Conservation (phyloP, 2,888 invertebrate species). For the Papilio demoleus region DNA sequence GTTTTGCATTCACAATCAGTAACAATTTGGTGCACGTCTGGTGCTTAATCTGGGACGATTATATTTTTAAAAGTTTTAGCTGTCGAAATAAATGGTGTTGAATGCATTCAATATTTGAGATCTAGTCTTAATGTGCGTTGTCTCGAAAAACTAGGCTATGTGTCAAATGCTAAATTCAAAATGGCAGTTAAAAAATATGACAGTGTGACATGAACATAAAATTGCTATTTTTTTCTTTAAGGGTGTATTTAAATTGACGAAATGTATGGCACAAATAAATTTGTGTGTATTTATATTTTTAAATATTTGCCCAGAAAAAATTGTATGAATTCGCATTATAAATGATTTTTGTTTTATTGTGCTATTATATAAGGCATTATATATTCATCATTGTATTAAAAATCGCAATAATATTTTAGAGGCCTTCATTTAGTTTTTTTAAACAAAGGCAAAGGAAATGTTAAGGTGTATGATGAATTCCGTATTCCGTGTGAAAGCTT, state of each 20-base stretch:
- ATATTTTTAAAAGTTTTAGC: not conserved
- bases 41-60: slow-evolving; percentile 8
- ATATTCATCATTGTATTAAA: not conserved
- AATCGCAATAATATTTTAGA: slow-evolving; percentile 27
- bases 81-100: not conserved
- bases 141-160: not conserved
- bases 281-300: not conserved
- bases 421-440: slow-evolving; percentile 21
- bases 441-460: slow-evolving; percentile 1
- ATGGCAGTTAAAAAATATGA: slow-evolving; percentile 7
- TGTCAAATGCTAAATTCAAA: not conserved
- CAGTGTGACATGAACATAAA: not conserved
- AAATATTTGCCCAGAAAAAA: not conserved
- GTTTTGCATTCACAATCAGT: too few relatives aligned
- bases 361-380: slow-evolving; percentile 8
- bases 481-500: slow-evolving; percentile 28
- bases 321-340: slow-evolving; percentile 12
- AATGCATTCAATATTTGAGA: not conserved
- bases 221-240: not conserved
- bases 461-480: not conserved
- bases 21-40: slow-evolving; percentile 28
- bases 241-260: not conserved
- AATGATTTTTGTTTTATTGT: not conserved
- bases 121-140: slow-evolving; percentile 1
- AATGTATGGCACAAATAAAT: slow-evolving; percentile 1